phyloP scores from a whole-genome alignment of 2,797 vertebrate species.

The Propithecus deckenii region DNA sequence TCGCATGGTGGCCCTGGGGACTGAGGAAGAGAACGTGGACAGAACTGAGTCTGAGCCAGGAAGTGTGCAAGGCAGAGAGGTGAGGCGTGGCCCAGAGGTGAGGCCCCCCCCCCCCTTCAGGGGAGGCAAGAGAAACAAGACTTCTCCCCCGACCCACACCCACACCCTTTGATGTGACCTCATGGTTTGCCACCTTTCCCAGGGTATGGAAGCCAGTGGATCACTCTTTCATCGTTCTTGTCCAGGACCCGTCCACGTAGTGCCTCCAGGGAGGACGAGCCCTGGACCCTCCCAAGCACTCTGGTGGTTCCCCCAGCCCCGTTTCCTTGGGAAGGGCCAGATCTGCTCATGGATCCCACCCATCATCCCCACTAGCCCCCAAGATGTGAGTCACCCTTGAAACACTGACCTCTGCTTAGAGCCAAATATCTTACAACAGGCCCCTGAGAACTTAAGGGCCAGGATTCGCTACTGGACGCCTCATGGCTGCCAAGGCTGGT shows the following conservation, averaged over 20 bases:
- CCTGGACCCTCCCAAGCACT: not conserved
- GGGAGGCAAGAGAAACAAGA: not conserved
- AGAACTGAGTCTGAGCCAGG: not conserved
- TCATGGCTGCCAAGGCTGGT: not conserved
- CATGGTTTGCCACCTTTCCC: not conserved
- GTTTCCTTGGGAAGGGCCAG: not conserved
- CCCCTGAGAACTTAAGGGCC: not conserved
- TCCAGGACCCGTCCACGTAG: not conserved
- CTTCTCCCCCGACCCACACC: not conserved
- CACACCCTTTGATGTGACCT: not conserved
- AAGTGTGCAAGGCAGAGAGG: not conserved
- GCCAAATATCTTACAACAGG: not conserved
- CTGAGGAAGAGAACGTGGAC: not conserved
- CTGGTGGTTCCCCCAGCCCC: not conserved
- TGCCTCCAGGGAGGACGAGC: not conserved
- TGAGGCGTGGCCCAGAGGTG: not conserved
- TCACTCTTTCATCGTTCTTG: not conserved
- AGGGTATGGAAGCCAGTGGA: not conserved
- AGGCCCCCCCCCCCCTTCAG: not conserved
- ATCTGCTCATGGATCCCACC: not conserved
- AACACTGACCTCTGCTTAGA: not conserved
- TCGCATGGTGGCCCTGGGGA: not conserved
- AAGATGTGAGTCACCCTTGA: slow-evolving; percentile 24
- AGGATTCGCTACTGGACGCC: not conserved
- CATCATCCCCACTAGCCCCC: not conserved